Evolutionary conservation across 2,797 vertebrate genomes (phyloP).

Genomic region (Squalus acanthias): DNA sequence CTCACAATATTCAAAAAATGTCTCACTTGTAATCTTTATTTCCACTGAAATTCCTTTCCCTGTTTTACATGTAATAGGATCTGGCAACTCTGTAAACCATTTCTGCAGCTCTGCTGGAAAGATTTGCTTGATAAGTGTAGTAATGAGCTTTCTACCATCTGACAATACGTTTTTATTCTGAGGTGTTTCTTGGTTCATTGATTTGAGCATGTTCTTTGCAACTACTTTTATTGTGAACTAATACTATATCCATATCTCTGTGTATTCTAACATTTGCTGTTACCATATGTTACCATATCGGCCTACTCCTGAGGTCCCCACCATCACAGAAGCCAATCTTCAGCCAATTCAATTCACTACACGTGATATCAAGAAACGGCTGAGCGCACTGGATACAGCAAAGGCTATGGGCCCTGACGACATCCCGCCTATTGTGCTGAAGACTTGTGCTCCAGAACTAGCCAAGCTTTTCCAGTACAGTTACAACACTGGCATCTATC

Average conservation of each 20-base stretch:
- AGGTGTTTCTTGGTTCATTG: neutral
- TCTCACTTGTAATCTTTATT: neutral
- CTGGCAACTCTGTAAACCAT: neutral
- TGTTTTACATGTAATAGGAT: neutral
- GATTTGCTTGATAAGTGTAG: neutral
- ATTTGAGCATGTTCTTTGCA: neutral
- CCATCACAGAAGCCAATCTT: too few relatives aligned
- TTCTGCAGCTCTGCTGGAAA: neutral
- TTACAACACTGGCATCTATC: too few relatives aligned
- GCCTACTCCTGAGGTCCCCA: too few relatives aligned
- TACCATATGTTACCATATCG: neutral
- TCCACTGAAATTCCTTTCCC: neutral
- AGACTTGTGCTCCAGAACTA: too few relatives aligned
- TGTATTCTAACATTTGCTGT: neutral
- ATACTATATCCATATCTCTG: neutral
- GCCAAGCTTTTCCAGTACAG: too few relatives aligned
- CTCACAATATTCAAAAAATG: neutral
- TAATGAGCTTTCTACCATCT: neutral
- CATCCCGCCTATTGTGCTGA: too few relatives aligned
- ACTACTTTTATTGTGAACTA: neutral
- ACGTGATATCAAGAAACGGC: too few relatives aligned
- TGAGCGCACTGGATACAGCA: too few relatives aligned
- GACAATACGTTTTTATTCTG: neutral
- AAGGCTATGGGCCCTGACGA: too few relatives aligned
- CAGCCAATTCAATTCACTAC: too few relatives aligned